Evolutionary conservation across 2,797 vertebrate species (phyloP).

Genomic region (Xenops minutus): DNA sequence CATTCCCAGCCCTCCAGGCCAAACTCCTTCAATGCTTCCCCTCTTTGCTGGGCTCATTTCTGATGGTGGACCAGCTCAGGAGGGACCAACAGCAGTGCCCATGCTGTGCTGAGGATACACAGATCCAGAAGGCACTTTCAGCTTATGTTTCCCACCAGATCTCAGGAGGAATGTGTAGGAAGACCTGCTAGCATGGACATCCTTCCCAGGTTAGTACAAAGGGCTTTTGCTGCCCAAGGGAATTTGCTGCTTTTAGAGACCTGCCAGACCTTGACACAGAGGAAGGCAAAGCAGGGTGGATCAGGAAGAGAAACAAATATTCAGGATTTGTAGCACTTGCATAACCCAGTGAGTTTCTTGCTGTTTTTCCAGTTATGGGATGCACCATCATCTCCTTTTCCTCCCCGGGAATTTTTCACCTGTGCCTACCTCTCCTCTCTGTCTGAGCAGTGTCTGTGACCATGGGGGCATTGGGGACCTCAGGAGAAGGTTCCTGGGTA

Average conservation of each 20-base stretch:
- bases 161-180: background rate
- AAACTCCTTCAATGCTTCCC: background rate
- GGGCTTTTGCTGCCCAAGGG: background rate
- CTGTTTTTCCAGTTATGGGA: background rate
- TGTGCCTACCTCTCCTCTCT: background rate
- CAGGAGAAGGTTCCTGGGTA: background rate
- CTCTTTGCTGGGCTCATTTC: background rate
- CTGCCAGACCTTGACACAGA: background rate
- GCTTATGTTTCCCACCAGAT: background rate
- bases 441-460: background rate
- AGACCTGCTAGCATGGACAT: fast-evolving
- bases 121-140: background rate
- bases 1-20: conserved; percentile 40
- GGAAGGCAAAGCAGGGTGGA: background rate
- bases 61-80: background rate
- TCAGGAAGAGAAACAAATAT: background rate
- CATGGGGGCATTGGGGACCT: fast-evolving
- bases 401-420: background rate
- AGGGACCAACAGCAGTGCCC: background rate
- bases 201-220: fast-evolving
- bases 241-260: background rate
- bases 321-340: background rate
- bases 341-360: background rate
- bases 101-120: background rate
- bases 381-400: background rate